Evolutionary conservation across 2,797 vertebrate species (phyloP).

Genomic region (Enteromius fasciolatus): DNA sequence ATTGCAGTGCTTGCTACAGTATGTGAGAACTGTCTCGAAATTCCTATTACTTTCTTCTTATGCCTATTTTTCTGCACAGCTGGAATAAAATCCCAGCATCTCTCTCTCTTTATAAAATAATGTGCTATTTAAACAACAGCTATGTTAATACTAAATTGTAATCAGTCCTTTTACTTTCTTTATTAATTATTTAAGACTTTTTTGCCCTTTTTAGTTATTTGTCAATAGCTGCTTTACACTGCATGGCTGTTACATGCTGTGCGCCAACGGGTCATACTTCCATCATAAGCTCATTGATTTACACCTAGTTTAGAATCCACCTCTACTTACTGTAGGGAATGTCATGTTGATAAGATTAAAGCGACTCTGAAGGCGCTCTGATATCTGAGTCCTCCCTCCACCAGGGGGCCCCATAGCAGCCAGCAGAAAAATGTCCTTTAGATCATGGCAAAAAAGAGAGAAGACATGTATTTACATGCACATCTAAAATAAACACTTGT

Average conservation of each 20-base stretch:
- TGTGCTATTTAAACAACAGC: neutral
- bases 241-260: neutral
- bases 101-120: too few species aligned
- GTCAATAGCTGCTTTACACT: neutral
- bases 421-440: conserved; percentile 87
- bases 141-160: neutral
- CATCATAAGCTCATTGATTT: neutral
- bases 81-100: neutral
- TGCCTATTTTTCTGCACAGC: neutral
- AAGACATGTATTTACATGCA: neutral
- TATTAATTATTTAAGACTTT: neutral
- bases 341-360: conserved; percentile 93
- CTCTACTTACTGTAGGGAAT: conserved; percentile 83
- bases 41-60: neutral
- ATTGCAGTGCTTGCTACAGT: neutral
- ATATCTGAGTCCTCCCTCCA: conserved; percentile 85
- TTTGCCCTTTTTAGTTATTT: neutral
- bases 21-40: neutral
- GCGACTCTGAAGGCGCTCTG: conserved; percentile 83
- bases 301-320: neutral
- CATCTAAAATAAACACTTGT: neutral
- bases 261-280: conserved; percentile 4
- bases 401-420: conserved; percentile 90
- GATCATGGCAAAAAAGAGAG: conserved; percentile 28
- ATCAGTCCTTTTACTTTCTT: neutral